Conservation (phyloP, 23 tunicate species). For the Oikopleura vanhoeffeni region DNA sequence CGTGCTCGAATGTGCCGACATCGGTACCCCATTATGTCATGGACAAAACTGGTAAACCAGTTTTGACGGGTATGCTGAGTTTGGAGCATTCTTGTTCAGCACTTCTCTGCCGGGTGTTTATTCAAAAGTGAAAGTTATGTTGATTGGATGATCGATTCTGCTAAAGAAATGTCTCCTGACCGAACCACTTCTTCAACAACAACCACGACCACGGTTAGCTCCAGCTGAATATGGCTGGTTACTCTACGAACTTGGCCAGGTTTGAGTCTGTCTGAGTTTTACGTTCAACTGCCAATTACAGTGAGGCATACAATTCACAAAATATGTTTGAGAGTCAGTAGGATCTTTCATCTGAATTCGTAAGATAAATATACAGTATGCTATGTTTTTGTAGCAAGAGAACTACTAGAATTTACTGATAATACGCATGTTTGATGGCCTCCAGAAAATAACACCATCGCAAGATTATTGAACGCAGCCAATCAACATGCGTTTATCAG, state of each 20-base stretch:
- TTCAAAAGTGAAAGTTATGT: not conserved
- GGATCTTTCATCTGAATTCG: too few species aligned
- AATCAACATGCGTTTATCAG: too few species aligned
- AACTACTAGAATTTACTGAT: too few species aligned
- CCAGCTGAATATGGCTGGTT: not conserved
- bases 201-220: not conserved
- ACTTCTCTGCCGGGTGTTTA: not conserved
- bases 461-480: too few species aligned
- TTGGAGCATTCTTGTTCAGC: not conserved
- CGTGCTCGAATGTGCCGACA: slow-evolving; percentile 53
- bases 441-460: too few species aligned
- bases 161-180: not conserved
- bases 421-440: too few species aligned
- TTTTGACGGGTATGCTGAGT: not conserved
- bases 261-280: not conserved
- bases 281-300: not conserved
- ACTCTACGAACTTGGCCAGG: not conserved
- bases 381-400: too few species aligned
- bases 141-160: not conserved
- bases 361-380: too few species aligned
- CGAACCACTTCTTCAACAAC: not conserved
- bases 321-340: too few species aligned
- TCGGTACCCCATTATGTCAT: slow-evolving; percentile 3
- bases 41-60: not conserved
- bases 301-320: too few species aligned